Evolutionary conservation across 2,113 vertebrate species (phyloP).

Genomic region (Syngnathoides biaculeatus): DNA sequence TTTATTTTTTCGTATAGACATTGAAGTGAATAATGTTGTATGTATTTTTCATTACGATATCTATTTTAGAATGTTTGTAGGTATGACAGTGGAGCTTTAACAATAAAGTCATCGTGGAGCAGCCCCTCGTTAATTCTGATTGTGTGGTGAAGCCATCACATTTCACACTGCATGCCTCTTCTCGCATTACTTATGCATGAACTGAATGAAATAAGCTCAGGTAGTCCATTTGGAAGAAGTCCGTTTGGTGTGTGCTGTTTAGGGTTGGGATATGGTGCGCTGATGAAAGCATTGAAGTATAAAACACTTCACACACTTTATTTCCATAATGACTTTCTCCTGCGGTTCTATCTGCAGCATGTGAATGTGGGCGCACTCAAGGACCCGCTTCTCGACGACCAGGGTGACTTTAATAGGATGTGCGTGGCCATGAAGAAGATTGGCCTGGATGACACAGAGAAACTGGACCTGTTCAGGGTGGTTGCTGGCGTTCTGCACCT

Average conservation of each 20-base stretch:
- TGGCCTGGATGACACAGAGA: conserved; percentile 90
- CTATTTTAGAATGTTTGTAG: too few relatives aligned
- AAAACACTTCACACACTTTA: background rate
- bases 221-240: background rate
- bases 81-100: too few relatives aligned
- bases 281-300: background rate
- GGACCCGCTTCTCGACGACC: conserved; percentile 92
- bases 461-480: conserved; percentile 94
- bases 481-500: conserved; percentile 96
- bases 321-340: background rate
- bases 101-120: conserved; percentile 11
- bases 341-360: conserved; percentile 67
- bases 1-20: too few relatives aligned
- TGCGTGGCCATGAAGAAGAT: conserved; percentile 97
- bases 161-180: conserved; percentile 24
- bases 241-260: conserved; percentile 26
- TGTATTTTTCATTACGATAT: too few relatives aligned
- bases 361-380: conserved; percentile 86
- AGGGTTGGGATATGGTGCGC: background rate
- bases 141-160: conserved; percentile 15
- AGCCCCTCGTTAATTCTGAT: conserved; percentile 20
- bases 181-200: background rate
- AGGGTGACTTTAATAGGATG: conserved; percentile 95
- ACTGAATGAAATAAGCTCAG: background rate
- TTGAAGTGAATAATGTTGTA: too few relatives aligned